Base-by-base conservation (phyloP, 2,888 invertebrate species). In the Nasonia oneida region DNA sequence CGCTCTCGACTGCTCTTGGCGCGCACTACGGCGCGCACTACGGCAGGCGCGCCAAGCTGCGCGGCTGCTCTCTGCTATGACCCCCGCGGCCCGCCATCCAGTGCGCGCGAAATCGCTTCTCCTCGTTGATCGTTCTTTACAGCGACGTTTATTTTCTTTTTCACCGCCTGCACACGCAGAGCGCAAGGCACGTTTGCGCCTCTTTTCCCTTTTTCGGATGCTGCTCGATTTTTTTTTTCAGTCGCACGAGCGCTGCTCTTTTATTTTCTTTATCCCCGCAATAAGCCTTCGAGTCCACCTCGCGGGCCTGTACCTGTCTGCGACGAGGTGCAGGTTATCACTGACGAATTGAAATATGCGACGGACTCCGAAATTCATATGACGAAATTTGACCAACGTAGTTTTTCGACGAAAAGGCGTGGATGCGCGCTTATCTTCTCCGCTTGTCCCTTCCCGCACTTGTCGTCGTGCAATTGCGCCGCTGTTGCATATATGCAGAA, bases 391-490 rank as follows among this genome's bases (percentile, higher is more conserved):
- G 76, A 76, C 57, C 39, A 57, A 37, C 76, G 76, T 61, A 76
- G 76, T 76, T 37, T 50, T 76, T 75, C 29, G 18, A 8, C 37
- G 47, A 76, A 76, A 76, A 76, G 76, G 76, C 61, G 76, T 76
- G 76, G 76, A 76, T 76, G 74, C 88, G 84, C 85, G 76, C 86
- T 83, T 67, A 10, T 50, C 15, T 33, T 53, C 42, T 23, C 47
- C 12, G 23, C 23, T 23, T 23, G 23, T 23, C 23, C 61, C 61
- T 75, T 53, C n/a, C 18, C 57, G 4, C 57, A 47, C 37, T 75
- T 57, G 10, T 29, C 29, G 1, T 29, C 29, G 29, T 47, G 81
- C 78, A 23, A 42, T 78, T 67, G 64, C 64, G 78, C 64, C 42
- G 64, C 29, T 78, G 29, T n/a, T 18, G 37, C 39, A 71, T n/a